Evolutionary conservation across 2,888 invertebrate species (phyloP), one percentile per base, ranked within the genome.

Genomic region (Protula sp.): DNA sequence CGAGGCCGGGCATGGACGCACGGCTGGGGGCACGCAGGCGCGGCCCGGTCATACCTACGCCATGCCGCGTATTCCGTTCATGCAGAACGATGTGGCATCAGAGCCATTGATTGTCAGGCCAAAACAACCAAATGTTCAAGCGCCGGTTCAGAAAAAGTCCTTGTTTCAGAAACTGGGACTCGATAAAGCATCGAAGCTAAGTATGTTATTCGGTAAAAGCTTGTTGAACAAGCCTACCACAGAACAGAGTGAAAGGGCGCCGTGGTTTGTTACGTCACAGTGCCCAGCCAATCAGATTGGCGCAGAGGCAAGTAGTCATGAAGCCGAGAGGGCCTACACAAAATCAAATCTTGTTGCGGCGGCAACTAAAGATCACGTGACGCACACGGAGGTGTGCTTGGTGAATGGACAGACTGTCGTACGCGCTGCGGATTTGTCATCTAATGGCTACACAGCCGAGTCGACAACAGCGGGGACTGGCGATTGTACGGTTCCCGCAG

Each of bases 31-130:
- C 5, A 22, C 29, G 19, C 4, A 29, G 19, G 57, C 38, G 4
- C 2, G 50, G 1, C 24, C 29, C 47, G 47, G 38, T 27, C 28
- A 30, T 19, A 48, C 28, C 47, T 28, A 29, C n/a, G 9, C 26
- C 3, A 47, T 73, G 45, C 70, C 74, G 22, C 87, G 87, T 0
- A 87, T 87, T 65, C 88, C 89, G 0, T 89, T 88, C 70, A 85
- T 90, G 0, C 89, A 87, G 27, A 28, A 28, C 19, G 51, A 26
- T 22, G 38, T 30, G 29, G 50, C 31, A 9, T 5, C 57, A 22
- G 57, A 60, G 53, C 69, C 60, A 55, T 64, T 65, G 22, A 68
- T 70, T 30, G 67, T 73, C 2, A 69, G 78, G 29, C 80, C 80
- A 1, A 82, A 82, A 65, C 73, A 78, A 60, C 77, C 78, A n/a